Evolutionary conservation across 64 coral and sea anemone genomes (phyloP), one percentile per base, ranked within the genome.

Genomic region (Platygyra sinensis): DNA sequence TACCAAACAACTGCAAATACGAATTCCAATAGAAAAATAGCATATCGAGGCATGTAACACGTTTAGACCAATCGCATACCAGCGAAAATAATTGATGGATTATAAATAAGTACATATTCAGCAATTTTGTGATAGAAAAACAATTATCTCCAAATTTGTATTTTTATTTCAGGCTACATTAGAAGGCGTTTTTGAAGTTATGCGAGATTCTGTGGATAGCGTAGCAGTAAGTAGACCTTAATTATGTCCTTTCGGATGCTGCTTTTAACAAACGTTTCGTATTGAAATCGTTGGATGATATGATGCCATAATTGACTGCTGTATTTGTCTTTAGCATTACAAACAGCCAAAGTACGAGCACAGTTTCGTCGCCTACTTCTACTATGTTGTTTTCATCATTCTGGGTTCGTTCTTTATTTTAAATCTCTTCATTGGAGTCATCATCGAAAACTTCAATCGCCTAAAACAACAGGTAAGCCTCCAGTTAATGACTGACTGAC

Each of bases 171-270:
- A 98, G 97, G 97, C 97, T 0, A 99, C 97, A 13, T 63, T 99
- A 28, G 97, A 99, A 87, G 97, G 97, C 0, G 94, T 96, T 10
- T 96, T 99, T 91, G 97, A 99, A 71, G 88, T 95, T 1, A 99
- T 99, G 88, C 52, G 79, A 10, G 91, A 99, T 79, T 88, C 97
- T 32, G 97, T 99, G 62, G 97, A 99, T 54, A 87, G 91, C 29
- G 84, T 81, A 59, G 94, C 22, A 5, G 97, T 99, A 96, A 91
- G 96, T 78, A 8, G 5, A 75, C 51, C 14, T 36, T 31, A n/a
- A 25, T 7, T 9, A 27, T 69, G 9, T 57, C 15, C 10, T 16
- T 16, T 57, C 54, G 5, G 54, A 57, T 57, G 54, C 54, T 57
- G 15, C 10, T 57, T 10, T 57, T 12, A 57, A 57, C 54, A 15